Evolutionary conservation across 2,797 vertebrate species (phyloP), one percentile per base, ranked within the genome.

Genomic region (Serranus cabrilla): DNA sequence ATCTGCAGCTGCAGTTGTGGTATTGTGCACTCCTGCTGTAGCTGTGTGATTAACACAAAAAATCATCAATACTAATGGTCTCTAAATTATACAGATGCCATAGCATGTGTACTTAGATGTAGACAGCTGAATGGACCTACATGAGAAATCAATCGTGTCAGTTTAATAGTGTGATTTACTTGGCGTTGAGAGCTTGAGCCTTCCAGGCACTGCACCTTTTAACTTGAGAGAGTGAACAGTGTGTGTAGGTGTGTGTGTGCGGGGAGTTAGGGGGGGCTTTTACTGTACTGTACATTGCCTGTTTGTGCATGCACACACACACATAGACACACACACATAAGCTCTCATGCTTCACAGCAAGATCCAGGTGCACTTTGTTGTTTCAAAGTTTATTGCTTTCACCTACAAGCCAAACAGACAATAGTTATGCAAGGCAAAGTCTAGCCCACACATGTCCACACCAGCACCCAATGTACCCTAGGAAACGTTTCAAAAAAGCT

Each of bases 341-440:
- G n/a, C 51, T 74, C 56, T 73, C 51, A 61, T 50, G 76, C 77
- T 81, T 79, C 83, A 68, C 66, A 68, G 81, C 61, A 51, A 74
- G 90, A 89, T 89, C 91, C 93, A 93, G 92, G 90, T 93, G 92
- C 83, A 86, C 91, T 89, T 91, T 92, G 89, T 92, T 92, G 88
- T 92, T 92, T 72, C 63, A 77, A 84, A 91, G 74, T 92, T 91
- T 91, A 91, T 87, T 83, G 83, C 91, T 79, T 87, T 92, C 79
- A 88, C 85, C 84, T 82, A 84, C 84, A 71, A 85, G 82, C 78
- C 42, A 13, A 69, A 64, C 60, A 88, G 86, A 90, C 89, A 90
- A 90, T 81, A 86, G 85, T 91, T 90, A 76, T 80, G 89, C 86
- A 87, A 91, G 68, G 65, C 55, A 37, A 51, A 13, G 31, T 86